Evolutionary conservation across 1,140 invertebrate genomes (phyloP), one percentile per base, ranked within the genome.

Genomic region (Mamestra configurata): DNA sequence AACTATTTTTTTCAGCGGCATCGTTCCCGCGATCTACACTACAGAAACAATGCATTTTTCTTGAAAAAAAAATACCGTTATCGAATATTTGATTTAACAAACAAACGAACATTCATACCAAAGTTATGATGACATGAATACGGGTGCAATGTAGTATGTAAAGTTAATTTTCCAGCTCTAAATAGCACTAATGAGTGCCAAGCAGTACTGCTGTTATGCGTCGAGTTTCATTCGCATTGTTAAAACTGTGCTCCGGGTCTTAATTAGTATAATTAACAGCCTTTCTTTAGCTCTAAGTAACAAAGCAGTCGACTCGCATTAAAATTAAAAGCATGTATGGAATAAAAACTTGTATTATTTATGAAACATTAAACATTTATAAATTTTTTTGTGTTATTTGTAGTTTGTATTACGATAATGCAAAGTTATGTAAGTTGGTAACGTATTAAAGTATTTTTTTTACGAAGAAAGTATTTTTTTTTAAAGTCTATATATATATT

Each of bases 191-290:
- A 61, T 61, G 31, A 61, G 5, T 61, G 20, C 11, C 22, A 37
- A 18, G 31, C 27, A 37, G 15, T 35, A 8, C n/a, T n/a, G n/a
- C n/a, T n/a, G 31, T 35, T 35, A 35, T 37, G 15, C 22, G 2
- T 18, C 31, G 27, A 18, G 7, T 61, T 61, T 27, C 59, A 61
- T 18, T 37, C 59, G n/a, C 31, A 18, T 7, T 7, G 59, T n/a
- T 18, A 61, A 11, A n/a, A 24, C 27, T 18, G n/a, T 61, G 31
- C 37, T 61, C 31, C n/a, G 35, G 37, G 31, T 31, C 35, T 37
- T 61, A 61, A 61, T 61, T 61, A 61, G 15, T 4, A 35, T 61
- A 61, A 61, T 61, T 61, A 61, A 31, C 31, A 18, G n/a, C 59
- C 59, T 35, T 61, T 61, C 59, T 61, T 37, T 7, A 27, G 3